These are phyloP conservation scores for Drosophila parthenogenetica DNA, from an alignment of 2,888 invertebrate genomes.

Conservation along the genomic window DNA sequence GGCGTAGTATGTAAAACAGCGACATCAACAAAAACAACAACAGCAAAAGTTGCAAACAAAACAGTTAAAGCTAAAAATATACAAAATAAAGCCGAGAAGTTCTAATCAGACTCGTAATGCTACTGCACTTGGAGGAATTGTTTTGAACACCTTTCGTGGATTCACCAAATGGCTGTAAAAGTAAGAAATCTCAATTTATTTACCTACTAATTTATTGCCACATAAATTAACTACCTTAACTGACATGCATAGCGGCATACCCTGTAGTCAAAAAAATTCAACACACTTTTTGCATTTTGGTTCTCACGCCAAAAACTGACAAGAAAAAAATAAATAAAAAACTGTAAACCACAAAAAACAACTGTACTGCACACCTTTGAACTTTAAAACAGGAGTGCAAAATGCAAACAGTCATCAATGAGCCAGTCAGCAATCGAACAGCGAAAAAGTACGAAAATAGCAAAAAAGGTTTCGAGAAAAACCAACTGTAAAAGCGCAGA, in stretches of 20 bases:
- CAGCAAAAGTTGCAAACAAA: background rate
- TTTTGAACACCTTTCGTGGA: constrained; percentile 62
- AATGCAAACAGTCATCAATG: constrained; percentile 77
- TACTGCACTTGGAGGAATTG: constrained; percentile 54
- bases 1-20: constrained; percentile 44
- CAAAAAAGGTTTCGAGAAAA: constrained; percentile 60
- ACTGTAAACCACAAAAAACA: constrained; percentile 20
- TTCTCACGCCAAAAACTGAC: constrained; percentile 65
- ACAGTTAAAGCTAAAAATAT: constrained; percentile 16
- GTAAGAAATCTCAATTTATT: constrained; percentile 50
- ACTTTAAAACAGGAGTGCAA: constrained; percentile 78
- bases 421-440: constrained; percentile 37
- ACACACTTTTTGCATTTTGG: constrained; percentile 45
- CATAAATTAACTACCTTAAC: constrained; percentile 40
- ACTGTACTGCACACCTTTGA: constrained; percentile 62
- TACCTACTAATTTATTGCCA: constrained; percentile 28
- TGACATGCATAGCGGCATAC: constrained; percentile 20
- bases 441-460: constrained; percentile 15
- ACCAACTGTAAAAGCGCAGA: constrained; percentile 67
- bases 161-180: constrained; percentile 75
- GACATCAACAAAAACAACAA: constrained; percentile 7
- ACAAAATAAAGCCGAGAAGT: constrained; percentile 18
- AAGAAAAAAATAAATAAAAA: background rate
- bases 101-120: constrained; percentile 49
- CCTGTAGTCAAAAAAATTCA: background rate